Percentiles rank a stretch among this genome's conserved stretches.
Conservation (phyloP, 2,888 invertebrate species). For the Kryphioiulus occultus region DNA sequence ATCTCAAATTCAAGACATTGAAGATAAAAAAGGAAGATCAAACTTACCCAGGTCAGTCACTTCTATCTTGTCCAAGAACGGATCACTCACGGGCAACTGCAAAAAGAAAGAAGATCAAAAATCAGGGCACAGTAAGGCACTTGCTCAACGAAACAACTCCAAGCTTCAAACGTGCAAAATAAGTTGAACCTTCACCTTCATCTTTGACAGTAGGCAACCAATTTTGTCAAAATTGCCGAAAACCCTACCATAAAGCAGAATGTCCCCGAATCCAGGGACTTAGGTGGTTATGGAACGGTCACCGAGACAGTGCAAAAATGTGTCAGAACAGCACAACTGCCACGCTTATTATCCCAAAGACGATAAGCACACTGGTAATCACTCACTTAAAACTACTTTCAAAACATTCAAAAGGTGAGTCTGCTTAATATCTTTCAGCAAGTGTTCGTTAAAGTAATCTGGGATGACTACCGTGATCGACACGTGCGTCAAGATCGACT, state of each 20-base stretch:
- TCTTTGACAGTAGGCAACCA: background rate
- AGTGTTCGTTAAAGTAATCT: background rate
- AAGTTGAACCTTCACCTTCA: background rate
- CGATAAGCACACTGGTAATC: background rate
- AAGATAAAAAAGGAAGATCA: too few species aligned
- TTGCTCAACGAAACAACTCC: too few species aligned
- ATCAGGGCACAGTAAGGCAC: background rate
- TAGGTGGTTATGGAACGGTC: too few species aligned
- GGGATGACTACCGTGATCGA: background rate
- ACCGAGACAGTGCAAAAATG: background rate
- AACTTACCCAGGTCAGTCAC: constrained; percentile 78
- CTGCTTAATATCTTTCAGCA: background rate
- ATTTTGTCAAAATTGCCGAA: background rate
- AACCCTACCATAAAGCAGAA: background rate
- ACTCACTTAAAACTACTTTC: background rate
- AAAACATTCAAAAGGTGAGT: background rate
- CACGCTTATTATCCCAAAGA: background rate
- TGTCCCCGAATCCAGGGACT: background rate
- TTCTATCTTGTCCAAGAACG: constrained; percentile 86
- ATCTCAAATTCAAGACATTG: too few species aligned
- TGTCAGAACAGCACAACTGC: background rate
- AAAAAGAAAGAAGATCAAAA: constrained; percentile 60
- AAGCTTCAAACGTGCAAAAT: background rate
- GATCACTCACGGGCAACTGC: constrained; percentile 89
- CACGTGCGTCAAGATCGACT: background rate